phyloP scores from a whole-genome alignment of 2,113 vertebrate genomes.

The Sitta europaea region DNA sequence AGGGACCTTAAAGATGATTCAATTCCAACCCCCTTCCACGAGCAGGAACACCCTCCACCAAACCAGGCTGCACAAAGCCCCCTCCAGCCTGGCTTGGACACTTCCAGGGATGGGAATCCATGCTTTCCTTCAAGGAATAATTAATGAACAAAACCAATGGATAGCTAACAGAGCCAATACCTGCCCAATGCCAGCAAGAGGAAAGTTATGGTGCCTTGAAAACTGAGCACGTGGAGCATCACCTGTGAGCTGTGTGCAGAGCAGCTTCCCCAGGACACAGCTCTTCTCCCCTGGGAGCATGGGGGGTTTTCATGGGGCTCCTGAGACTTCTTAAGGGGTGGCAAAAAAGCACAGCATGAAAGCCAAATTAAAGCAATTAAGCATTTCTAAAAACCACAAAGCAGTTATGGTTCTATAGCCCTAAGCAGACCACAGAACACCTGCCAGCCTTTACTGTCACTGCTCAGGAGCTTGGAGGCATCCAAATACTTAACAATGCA shows the following conservation, averaged over 20 bases:
- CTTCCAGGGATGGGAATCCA: background rate
- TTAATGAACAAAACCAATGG: background rate
- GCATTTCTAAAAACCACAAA: background rate
- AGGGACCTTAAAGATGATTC: background rate
- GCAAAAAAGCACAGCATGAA: background rate
- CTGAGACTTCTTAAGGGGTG: background rate
- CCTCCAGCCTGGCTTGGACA: background rate
- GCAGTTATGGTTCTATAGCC: background rate
- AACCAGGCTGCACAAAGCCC: background rate
- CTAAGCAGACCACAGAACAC: fast-evolving
- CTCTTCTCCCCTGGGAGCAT: fast-evolving
- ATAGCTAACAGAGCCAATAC: background rate
- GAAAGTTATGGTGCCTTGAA: background rate
- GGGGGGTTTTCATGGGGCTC: fast-evolving
- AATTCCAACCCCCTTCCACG: background rate
- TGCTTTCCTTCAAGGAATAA: background rate
- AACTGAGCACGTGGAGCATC: background rate
- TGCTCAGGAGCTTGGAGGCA: background rate
- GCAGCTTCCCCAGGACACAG: background rate
- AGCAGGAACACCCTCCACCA: background rate
- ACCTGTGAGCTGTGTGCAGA: background rate
- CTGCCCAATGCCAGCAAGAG: background rate
- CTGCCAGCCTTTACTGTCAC: background rate
- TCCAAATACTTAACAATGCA: background rate
- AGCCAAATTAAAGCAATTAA: background rate